Evolutionary conservation across 2,797 vertebrate species (phyloP).

Genomic region (Ceryle rudis): DNA sequence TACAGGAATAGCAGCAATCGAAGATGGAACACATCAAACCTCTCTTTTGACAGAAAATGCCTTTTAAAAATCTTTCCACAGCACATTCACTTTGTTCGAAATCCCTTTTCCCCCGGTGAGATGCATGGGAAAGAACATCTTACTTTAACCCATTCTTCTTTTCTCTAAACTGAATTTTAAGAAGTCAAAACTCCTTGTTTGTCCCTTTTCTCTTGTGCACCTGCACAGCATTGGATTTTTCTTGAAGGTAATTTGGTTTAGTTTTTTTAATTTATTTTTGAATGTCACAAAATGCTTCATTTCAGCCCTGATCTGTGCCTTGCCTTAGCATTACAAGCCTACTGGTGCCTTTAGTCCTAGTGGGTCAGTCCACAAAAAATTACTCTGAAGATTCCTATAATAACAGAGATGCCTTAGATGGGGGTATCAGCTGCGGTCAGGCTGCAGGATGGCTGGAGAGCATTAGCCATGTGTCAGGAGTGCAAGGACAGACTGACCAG

Average conservation of each 20-base stretch:
- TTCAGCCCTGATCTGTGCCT: background rate
- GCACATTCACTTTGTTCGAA: background rate
- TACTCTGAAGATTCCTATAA: background rate
- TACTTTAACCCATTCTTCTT: background rate
- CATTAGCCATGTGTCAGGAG: background rate
- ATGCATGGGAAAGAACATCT: background rate
- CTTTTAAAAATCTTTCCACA: background rate
- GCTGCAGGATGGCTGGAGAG: background rate
- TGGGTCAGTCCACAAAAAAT: background rate
- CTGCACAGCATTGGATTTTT: background rate
- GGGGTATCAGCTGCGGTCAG: background rate
- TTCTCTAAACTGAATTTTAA: background rate
- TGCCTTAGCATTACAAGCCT: background rate
- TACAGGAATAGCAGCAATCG: background rate
- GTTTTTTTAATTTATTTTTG: background rate
- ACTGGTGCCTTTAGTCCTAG: background rate
- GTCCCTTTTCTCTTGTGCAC: background rate
- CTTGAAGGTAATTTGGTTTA: background rate
- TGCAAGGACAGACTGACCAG: rapidly evolving
- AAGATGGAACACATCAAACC: background rate
- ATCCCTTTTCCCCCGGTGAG: background rate
- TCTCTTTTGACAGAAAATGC: background rate
- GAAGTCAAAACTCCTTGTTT: background rate
- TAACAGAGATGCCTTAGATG: background rate
- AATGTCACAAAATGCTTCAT: background rate